Conservation (phyloP, 2,797 vertebrate genomes). For the Fistularia tabacaria region DNA sequence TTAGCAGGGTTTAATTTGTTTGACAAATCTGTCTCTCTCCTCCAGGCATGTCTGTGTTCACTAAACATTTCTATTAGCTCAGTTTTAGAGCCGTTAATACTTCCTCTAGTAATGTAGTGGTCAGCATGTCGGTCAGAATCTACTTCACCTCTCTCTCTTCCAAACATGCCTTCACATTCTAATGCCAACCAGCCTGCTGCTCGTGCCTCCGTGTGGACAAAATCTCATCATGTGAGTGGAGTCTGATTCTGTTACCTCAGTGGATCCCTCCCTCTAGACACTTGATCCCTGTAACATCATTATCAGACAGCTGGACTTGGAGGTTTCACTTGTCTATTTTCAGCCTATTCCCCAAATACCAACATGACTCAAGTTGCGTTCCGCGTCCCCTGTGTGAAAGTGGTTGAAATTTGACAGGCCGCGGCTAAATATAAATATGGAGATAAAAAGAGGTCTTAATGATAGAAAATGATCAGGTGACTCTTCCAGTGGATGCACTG, state of each 20-base stretch:
- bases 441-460: slow-evolving; percentile 25
- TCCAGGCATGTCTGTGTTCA: slow-evolving; percentile 17
- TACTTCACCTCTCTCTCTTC: no score
- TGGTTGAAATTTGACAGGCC: slow-evolving; percentile 31
- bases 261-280: slow-evolving; percentile 18
- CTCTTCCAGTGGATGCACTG: not conserved
- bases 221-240: slow-evolving; percentile 7
- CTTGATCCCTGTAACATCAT: slow-evolving; percentile 38
- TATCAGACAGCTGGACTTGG: slow-evolving; percentile 38
- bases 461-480: slow-evolving; percentile 30
- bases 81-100: not conserved
- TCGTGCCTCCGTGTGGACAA: slow-evolving; percentile 2
- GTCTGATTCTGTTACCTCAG: slow-evolving; percentile 18
- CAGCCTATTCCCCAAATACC: slow-evolving; percentile 31
- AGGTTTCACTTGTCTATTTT: slow-evolving; percentile 50
- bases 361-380: slow-evolving; percentile 37
- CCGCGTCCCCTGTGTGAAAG: slow-evolving; percentile 34
- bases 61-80: slow-evolving; percentile 7
- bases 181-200: no score
- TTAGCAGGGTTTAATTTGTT: slow-evolving; percentile 37
- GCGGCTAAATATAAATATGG: slow-evolving; percentile 42
- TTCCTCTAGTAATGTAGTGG: slow-evolving; percentile 6
- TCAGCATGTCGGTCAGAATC: not conserved
- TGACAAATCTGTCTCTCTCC: slow-evolving; percentile 26
- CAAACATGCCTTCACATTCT: no score